Base-by-base conservation (phyloP, 2,797 vertebrate genomes). In the Onychomys torridus region DNA sequence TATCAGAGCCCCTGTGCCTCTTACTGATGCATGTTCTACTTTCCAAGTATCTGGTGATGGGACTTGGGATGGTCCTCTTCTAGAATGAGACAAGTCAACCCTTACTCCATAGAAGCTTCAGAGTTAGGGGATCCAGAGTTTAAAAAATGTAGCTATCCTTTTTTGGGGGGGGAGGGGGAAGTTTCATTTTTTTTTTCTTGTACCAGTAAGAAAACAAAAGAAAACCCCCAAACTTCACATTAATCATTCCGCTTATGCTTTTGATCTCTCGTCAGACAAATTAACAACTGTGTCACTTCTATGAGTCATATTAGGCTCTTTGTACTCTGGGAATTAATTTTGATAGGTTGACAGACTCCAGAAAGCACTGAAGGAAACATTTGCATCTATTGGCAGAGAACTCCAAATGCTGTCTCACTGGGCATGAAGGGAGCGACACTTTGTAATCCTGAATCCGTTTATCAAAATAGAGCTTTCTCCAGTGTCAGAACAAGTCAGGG, bases 301-400 rank as follows among this genome's bases (percentile, higher is more conserved):
- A 67, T 49, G 63, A 96, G 83, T 59, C 88, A 3, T 92, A 93
- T 96, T 97, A 98, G 97, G 86, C 82, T 96, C 83, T 91, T 97
- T 93, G 92, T 97, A 9, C 37, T 40, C 96, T 95, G 32, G 43
- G 86, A 97, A 97, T 98, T 97, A 98, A 97, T 87, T 82, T 73
- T 96, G 97, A 94, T 96, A 96, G 95, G 78, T 25, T 97, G 98
- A 97, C 94, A 97, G 97, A 79, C 93, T 97, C 97, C 93, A 94
- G 93, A 97, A 89, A 94, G 82, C 52, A 34, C 11, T 94, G 96
- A 97, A 95, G 95, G 98, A 98, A 91, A 96, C 95, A 96, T 96
- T 65, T 57, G 93, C 95, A 95, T 94, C 16, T 90, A 17, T 94
- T 96, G 93, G 95, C 97, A 97, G 84, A 88, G 96, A 85, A 16